Base-by-base conservation (phyloP, 2,888 invertebrate species). In the Tinea semifulvella region DNA sequence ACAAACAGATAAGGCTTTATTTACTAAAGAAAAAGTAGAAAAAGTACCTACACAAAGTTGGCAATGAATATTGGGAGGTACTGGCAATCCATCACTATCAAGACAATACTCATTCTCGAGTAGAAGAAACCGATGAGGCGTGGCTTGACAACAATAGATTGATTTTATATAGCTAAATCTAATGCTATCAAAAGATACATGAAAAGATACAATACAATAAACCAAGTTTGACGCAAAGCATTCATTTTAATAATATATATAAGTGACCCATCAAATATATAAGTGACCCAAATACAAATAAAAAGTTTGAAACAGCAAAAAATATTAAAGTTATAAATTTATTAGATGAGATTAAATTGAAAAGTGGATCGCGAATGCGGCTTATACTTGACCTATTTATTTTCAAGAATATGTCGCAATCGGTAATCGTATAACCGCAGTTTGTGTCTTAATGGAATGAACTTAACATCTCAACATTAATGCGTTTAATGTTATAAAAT, bases 381-480 rank as follows among this genome's bases (percentile, higher is more conserved):
- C 31, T 14, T 31, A 31, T 31, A 14, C 31, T 31, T 31, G 31
- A 31, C 31, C 31, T 31, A 31, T 31, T 31, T 31, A 7, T n/a
- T 7, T 31, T n/a, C 2, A 26, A 6, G 10, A n/a, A n/a, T 26
- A 31, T 31, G 31, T 31, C 31, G 13, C 31, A 31, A 31, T 14
- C 31, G 11, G 2, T 13, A 31, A 31, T 31, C 6, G 14, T n/a
- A n/a, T n/a, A 31, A 31, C 31, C 31, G 31, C 31, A 31, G 31
- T 31, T 31, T 31, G 31, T 31, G 14, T 14, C 31, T n/a, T n/a
- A n/a, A n/a, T n/a, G n/a, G n/a, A n/a, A n/a, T n/a, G n/a, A n/a
- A n/a, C n/a, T n/a, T n/a, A n/a, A n/a, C n/a, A n/a, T n/a, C n/a
- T n/a, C n/a, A n/a, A n/a, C n/a, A n/a, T n/a, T n/a, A n/a, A n/a